These are phyloP conservation scores for Monochamus saltuarius DNA, from an alignment of 1,140 invertebrate species.

Conservation along the genomic window DNA sequence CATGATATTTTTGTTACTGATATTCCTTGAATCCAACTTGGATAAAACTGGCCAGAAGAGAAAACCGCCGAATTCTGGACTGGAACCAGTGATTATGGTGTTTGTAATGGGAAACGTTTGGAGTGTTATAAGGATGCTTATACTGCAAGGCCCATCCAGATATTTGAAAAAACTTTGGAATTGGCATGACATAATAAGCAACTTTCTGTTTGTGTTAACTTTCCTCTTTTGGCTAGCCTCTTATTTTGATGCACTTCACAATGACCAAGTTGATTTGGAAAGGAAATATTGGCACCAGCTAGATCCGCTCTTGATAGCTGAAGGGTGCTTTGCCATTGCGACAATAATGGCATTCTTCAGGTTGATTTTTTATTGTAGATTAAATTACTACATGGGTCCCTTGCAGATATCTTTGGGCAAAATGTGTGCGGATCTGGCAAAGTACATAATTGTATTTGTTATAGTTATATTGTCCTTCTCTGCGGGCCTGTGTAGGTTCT, in stretches of 20 bases:
- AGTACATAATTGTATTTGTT: slow-evolving; percentile 58
- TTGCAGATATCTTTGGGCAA: slow-evolving; percentile 64
- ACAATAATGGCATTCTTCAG: slow-evolving; percentile 69
- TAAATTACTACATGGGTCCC: slow-evolving; percentile 62
- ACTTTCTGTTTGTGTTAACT: slow-evolving; percentile 53
- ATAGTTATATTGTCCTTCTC: slow-evolving; percentile 60
- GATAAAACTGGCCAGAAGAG: slow-evolving; percentile 57
- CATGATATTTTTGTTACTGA: slow-evolving; percentile 61
- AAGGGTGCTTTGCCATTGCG: slow-evolving; percentile 71
- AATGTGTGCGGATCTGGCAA: slow-evolving; percentile 60
- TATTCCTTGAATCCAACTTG: slow-evolving; percentile 60
- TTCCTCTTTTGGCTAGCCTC: slow-evolving; percentile 58
- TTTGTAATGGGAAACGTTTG: slow-evolving; percentile 54
- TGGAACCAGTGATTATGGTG: slow-evolving; percentile 53
- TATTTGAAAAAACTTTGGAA: slow-evolving; percentile 58
- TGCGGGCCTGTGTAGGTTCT: slow-evolving; percentile 54
- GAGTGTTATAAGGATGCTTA: slow-evolving; percentile 55
- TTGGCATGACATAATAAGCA: slow-evolving; percentile 55
- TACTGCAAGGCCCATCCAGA: slow-evolving; percentile 55
- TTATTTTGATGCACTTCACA: slow-evolving; percentile 50
- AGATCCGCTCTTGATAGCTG: slow-evolving; percentile 70
- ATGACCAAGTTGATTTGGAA: slow-evolving; percentile 55
- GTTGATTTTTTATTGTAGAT: slow-evolving; percentile 59
- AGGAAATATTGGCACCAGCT: slow-evolving; percentile 69
- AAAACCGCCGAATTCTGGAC: slow-evolving; percentile 57